Conservation (phyloP, 2,113 vertebrate genomes). For the Varanus komodoensis region DNA sequence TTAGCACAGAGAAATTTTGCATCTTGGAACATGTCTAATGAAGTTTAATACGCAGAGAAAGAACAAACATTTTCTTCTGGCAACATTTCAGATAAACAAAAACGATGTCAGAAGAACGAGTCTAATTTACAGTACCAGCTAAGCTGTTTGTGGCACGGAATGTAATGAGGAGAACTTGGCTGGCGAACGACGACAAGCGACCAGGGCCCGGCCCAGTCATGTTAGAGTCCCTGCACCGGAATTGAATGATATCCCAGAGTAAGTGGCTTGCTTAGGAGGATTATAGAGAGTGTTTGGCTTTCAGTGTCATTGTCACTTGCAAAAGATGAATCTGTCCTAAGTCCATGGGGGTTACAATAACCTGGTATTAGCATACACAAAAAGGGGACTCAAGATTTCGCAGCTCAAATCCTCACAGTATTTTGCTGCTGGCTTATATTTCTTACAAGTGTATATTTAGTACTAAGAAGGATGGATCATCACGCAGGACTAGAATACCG, state of each 20-base stretch:
- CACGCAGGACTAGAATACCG: background rate
- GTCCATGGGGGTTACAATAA: background rate
- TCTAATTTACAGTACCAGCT: conserved; percentile 22
- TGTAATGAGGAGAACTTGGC: background rate
- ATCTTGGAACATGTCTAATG: background rate
- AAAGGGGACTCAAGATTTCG: background rate
- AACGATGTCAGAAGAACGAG: conserved; percentile 10
- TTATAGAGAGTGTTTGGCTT: background rate
- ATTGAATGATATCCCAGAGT: background rate
- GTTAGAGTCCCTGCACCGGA: background rate
- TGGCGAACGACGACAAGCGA: background rate
- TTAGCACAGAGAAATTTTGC: conserved; percentile 40
- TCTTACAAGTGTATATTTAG: background rate
- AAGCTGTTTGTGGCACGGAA: background rate
- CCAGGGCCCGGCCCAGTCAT: background rate
- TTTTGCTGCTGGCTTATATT: background rate
- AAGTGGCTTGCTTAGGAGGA: background rate
- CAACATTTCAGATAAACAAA: conserved; percentile 4
- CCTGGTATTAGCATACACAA: background rate
- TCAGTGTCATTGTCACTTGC: background rate
- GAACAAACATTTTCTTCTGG: conserved; percentile 10
- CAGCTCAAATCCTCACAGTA: background rate
- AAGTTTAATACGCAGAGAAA: background rate
- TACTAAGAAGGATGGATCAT: background rate
- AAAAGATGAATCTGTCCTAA: background rate